A percentile compares a stretch with the other conserved stretches of the same genome.
These are phyloP conservation scores for Hestina assimilis DNA, from an alignment of 1,140 invertebrate species.

Conservation along the genomic window DNA sequence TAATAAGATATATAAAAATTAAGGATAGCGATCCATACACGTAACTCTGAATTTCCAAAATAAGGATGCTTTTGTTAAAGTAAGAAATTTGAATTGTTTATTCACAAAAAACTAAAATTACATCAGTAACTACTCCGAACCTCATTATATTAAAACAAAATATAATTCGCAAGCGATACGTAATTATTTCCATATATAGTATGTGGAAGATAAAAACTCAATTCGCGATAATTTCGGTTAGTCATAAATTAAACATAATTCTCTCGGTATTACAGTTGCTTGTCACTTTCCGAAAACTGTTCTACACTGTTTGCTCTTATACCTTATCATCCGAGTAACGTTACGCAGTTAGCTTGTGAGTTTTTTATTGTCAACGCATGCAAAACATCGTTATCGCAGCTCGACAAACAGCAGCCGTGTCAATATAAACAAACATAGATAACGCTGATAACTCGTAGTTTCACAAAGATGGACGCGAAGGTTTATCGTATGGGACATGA, in stretches of 20 bases:
- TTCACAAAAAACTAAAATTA: too few species aligned
- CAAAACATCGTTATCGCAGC: slow-evolving; percentile 46
- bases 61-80: too few species aligned
- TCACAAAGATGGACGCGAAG: slow-evolving; percentile 46
- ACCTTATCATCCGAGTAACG: neutral
- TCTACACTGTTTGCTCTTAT: neutral
- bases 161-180: too few species aligned
- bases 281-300: neutral
- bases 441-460: slow-evolving; percentile 42
- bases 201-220: too few species aligned
- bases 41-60: too few species aligned
- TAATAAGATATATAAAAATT: too few species aligned
- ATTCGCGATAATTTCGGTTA: too few species aligned
- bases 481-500: slow-evolving; percentile 46
- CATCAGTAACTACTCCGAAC: too few species aligned
- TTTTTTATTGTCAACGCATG: slow-evolving; percentile 24
- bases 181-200: too few species aligned
- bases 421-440: slow-evolving; percentile 48
- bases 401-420: slow-evolving; percentile 37
- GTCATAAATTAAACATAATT: neutral
- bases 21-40: too few species aligned
- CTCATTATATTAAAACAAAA: too few species aligned
- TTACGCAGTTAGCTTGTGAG: slow-evolving; percentile 12
- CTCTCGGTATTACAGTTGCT: neutral
- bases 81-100: too few species aligned